Conservation (phyloP, 1,140 invertebrate species). For the Pseudomyrmex dendroicus region DNA sequence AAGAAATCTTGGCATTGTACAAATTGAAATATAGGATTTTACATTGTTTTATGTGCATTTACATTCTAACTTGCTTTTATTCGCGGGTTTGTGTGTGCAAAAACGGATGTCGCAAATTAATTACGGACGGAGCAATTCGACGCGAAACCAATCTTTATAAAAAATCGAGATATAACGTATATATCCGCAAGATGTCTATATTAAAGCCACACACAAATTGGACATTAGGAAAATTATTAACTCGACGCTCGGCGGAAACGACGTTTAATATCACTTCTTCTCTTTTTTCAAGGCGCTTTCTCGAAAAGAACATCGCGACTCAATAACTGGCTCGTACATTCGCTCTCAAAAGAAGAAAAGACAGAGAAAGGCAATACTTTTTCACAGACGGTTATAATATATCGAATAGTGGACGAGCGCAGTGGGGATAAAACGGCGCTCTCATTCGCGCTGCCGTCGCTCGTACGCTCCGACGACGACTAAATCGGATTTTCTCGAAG, state of each 20-base stretch:
- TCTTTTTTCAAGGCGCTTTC: slow-evolving; percentile 1
- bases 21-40: slow-evolving; percentile 14
- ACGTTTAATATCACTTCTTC: background rate
- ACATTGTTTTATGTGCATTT: background rate
- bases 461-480: background rate
- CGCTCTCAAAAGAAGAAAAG: background rate
- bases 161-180: background rate
- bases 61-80: background rate
- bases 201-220: background rate
- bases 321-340: slow-evolving; percentile 28
- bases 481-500: slow-evolving; percentile 66
- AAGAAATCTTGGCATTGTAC: background rate
- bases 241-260: background rate
- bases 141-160: background rate
- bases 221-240: slow-evolving; percentile 28
- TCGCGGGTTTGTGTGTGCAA: background rate
- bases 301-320: slow-evolving; percentile 13
- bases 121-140: background rate
- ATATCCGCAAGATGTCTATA: no score
- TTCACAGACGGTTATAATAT: slow-evolving; percentile 14
- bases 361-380: background rate
- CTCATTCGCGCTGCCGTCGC: slow-evolving; percentile 23
- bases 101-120: background rate
- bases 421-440: slow-evolving; percentile 7
- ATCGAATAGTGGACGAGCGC: slow-evolving; percentile 25